Base-by-base conservation (phyloP, 2,888 invertebrate genomes). In the Leptinotarsa juncta region DNA sequence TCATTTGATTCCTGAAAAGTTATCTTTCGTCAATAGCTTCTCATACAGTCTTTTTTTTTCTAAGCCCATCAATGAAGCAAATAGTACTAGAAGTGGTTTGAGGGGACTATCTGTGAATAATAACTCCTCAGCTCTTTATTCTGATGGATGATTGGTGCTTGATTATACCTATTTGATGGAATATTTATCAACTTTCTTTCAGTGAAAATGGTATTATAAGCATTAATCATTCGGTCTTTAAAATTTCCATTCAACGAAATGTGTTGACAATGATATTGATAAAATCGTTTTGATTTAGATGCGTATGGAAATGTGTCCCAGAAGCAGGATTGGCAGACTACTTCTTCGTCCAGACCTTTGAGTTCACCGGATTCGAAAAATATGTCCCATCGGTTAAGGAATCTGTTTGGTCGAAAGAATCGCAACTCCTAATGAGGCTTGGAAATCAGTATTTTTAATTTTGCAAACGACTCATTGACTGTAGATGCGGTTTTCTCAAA, bases 301-400 rank as follows among this genome's bases (percentile, higher is more conserved):
- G 78, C 79, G 23, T 82, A 80, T 71, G 80, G 78, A 67, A 77
- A 75, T 65, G 72, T 77, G 10, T 18, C 78, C 67, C 81, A 77
- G 12, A 79, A 76, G 49, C 79, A 75, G 50, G 81, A 81, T 16
- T 77, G 80, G 74, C 81, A 81, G 71, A 26, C n/a, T 65, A 88
- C 75, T 72, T 78, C 82, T 55, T 78, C 82, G 42, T 42, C 42
- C 32, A 83, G 84, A 77, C 84, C 86, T 5, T 65, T 75, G 16
- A 75, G 75, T 75, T 75, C 75, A n/a, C 75, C 53, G 85, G 88
- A 75, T 71, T 4, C 89, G 89, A 74, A 90, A 90, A 91, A 91
- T 84, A 91, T 90, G 85, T 91, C 91, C 50, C 90, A 91, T 3
- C 89, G 91, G 49, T 90, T 91, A 82, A 90, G 90, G 76, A 90